phyloP scores from a whole-genome alignment of 2,888 invertebrate genomes.

The Pelosia muscerda region DNA sequence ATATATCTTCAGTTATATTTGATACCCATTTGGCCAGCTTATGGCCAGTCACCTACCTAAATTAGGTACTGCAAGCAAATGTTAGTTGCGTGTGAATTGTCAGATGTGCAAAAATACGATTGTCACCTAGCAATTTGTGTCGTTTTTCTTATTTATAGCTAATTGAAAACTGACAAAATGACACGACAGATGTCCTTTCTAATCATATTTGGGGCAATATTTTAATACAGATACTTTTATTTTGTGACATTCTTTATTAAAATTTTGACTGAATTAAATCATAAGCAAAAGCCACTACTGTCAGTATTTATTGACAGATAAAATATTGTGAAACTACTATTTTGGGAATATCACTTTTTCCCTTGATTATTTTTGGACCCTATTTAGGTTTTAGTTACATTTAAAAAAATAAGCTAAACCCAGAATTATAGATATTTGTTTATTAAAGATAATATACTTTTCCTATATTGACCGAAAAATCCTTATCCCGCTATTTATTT shows the following conservation, averaged over 20 bases:
- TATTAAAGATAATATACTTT: not conserved
- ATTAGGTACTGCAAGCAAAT: not conserved
- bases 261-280: not conserved
- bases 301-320: too few relatives aligned
- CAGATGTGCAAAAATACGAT: not conserved
- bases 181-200: not conserved
- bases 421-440: not conserved
- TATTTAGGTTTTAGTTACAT: too few relatives aligned
- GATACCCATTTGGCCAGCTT: not conserved
- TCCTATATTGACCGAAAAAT: not conserved
- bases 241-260: not conserved
- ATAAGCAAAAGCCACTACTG: not conserved
- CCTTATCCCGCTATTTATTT: too few relatives aligned
- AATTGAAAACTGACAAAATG: not conserved
- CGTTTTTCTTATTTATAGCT: not conserved
- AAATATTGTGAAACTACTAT: too few relatives aligned
- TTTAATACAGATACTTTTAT: not conserved
- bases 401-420: not conserved
- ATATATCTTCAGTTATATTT: not conserved
- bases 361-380: too few relatives aligned
- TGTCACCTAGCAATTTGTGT: not conserved
- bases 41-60: not conserved
- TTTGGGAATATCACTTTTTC: too few relatives aligned
- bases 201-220: too few relatives aligned
- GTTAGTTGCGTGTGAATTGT: not conserved